Evolutionary conservation across 2,888 invertebrate genomes (phyloP), one percentile per base, ranked within the genome.

Genomic region (Coronaproctus castanopsis): DNA sequence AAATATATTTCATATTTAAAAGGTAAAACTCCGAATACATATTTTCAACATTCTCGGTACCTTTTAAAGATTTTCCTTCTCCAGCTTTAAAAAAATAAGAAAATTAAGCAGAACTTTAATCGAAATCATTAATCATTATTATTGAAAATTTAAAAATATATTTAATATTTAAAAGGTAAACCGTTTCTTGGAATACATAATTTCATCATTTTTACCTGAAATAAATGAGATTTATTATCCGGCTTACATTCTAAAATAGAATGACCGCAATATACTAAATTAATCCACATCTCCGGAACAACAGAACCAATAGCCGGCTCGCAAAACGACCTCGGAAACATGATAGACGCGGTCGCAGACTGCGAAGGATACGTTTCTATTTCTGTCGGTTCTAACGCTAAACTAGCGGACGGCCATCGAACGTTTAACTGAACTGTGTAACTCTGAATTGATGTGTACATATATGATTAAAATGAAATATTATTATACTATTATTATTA

Each of bases 291-390:
- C 67, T 85, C 84, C 0, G 80, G 78, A 53, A 76, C 71, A 14
- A 65, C 61, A 22, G 76, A 74, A 18, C 71, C 71, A 0, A 78
- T 68, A 2, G 72, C 71, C 61, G 72, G 74, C 63, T 75, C 80
- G 62, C 75, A 75, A 65, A 78, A 76, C 55, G 82, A 77, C 57
- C 81, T 81, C 5, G 82, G 81, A 69, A 87, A 88, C 69, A 84
- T 81, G 64, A 88, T 69, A 2, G 81, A 82, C 0, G 85, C 85
- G 65, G 78, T 80, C 63, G 87, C 83, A 24, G 83, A 80, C 62
- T 78, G 75, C 68, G 81, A 82, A 2, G 88, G 87, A 71, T 87
- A 88, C 55, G 88, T 88, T 67, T 81, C 80, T 57, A 88, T 80
- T 66, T 81, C 80, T 67, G 84, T 83, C 2, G 86, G 85, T 60